Base-by-base conservation (phyloP, 2,888 invertebrate genomes). In the Sesamia inferens region DNA sequence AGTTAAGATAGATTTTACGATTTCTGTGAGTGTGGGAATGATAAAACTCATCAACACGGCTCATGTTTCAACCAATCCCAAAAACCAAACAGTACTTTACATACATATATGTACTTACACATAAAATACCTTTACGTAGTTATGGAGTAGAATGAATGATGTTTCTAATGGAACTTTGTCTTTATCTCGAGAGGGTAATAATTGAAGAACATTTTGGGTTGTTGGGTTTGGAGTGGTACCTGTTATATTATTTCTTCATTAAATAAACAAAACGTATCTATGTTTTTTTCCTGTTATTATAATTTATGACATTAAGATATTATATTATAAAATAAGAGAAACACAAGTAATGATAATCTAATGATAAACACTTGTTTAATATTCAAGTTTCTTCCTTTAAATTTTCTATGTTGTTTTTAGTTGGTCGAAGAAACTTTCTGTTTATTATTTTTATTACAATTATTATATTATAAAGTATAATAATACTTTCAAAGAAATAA, bases 81-180 rank as follows among this genome's bases (percentile, higher is more conserved):
- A 31, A 31, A 31, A 31, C 31, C 31, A 31, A 31, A 31, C 31
- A 31, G 31, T 2, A 31, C 31, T 31, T 31, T 31, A 31, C 31
- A 31, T 31, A 31, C 31, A 31, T 31, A 31, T 31, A 31, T 2
- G 31, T 31, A 31, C n/a, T n/a, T n/a, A n/a, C 31, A 31, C 31
- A 31, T 31, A 31, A 3, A 31, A 31, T 31, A 31, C 31, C 31
- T 31, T 31, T 31, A 31, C 31, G 2, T 31, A 31, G 31, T 31
- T 31, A 31, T 31, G 31, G 31, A 31, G 31, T 31, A 31, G n/a
- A n/a, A 31, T 31, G 57, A 79, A 54, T 79, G 22, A 64, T 68
- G 44, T 65, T 57, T 69, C 5, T 74, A 68, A 58, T 65, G 51
- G 14, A 58, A 62, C 31, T 62, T 69, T 74, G 74, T 62, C 39